Evolutionary conservation across 2,888 invertebrate species (phyloP).

Genomic region (Tethea ocularis): DNA sequence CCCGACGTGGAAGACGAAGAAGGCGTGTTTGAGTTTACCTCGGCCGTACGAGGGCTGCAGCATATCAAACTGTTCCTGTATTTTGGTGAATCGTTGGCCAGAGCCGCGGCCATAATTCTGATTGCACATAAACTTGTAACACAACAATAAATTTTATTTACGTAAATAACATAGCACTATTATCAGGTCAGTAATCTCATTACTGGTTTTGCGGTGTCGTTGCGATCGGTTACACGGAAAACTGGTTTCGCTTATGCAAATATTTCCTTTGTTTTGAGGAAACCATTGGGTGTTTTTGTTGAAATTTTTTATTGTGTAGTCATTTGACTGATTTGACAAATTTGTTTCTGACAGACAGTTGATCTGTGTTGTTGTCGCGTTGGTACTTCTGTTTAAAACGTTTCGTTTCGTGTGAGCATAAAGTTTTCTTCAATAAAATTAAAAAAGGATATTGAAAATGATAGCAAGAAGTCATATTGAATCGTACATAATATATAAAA

Average conservation of each 20-base stretch:
- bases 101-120: slow-evolving; percentile 65
- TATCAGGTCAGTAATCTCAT: neutral
- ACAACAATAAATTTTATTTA: neutral
- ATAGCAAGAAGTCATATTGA: neutral
- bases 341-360: slow-evolving; percentile 3
- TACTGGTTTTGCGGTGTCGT: neutral
- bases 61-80: slow-evolving; percentile 76
- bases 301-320: neutral
- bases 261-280: slow-evolving; percentile 5
- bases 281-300: slow-evolving; percentile 5
- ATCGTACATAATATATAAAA: too few relatives aligned
- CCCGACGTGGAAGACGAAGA: slow-evolving; percentile 86
- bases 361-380: slow-evolving; percentile 20
- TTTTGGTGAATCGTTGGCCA: slow-evolving; percentile 76
- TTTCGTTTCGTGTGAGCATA: slow-evolving; percentile 22
- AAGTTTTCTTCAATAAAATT: neutral
- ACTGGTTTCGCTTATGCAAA: neutral
- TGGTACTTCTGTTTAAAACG: slow-evolving; percentile 24
- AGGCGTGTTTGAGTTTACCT: slow-evolving; percentile 71
- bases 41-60: slow-evolving; percentile 73
- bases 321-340: neutral
- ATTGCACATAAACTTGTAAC: too few relatives aligned
- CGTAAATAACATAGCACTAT: neutral
- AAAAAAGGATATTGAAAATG: neutral
- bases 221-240: neutral